phyloP scores from a whole-genome alignment of 2,888 invertebrate species.

The Philaethria dido region DNA sequence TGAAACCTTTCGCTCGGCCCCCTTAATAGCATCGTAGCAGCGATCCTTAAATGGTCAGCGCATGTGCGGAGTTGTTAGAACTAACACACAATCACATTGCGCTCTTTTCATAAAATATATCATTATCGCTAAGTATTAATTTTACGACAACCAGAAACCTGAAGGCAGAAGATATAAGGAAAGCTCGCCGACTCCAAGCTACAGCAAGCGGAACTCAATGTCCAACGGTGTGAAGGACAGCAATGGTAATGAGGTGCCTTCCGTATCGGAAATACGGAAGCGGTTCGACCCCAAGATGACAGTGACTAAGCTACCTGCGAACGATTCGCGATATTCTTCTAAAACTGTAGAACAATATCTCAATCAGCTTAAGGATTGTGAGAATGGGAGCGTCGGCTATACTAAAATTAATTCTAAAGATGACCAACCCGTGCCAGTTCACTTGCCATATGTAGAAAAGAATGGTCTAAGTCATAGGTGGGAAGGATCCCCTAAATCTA shows the following conservation, averaged over 20 bases:
- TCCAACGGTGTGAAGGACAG: constrained; percentile 80
- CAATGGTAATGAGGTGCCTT: constrained; percentile 84
- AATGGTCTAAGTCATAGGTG: constrained; percentile 65
- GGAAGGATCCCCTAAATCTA: constrained; percentile 67
- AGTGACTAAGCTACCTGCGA: constrained; percentile 75
- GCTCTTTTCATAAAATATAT: constrained; percentile 50
- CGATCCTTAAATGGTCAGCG: constrained; percentile 46
- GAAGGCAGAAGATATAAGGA: constrained; percentile 78
- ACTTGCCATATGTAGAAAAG: constrained; percentile 72
- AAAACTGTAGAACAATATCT: constrained; percentile 71
- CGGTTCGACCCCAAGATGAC: constrained; percentile 82
- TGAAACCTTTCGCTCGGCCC: constrained; percentile 42
- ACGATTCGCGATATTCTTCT: constrained; percentile 64
- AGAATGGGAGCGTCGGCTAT: constrained; percentile 70
- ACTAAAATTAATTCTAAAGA: constrained; percentile 68
- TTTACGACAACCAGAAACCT: constrained; percentile 72
- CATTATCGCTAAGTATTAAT: constrained; percentile 60
- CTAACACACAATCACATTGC: constrained; percentile 80
- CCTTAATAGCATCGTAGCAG: constrained; percentile 49
- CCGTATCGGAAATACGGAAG: constrained; percentile 84
- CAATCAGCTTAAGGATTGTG: constrained; percentile 72
- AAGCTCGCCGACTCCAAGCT: constrained; percentile 64
- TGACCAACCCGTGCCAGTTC: constrained; percentile 76
- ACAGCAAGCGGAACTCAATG: constrained; percentile 70
- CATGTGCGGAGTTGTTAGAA: constrained; percentile 65